These are phyloP conservation scores for Cepaea hortensis DNA, from an alignment of 2,888 invertebrate species.

Conservation along the genomic window DNA sequence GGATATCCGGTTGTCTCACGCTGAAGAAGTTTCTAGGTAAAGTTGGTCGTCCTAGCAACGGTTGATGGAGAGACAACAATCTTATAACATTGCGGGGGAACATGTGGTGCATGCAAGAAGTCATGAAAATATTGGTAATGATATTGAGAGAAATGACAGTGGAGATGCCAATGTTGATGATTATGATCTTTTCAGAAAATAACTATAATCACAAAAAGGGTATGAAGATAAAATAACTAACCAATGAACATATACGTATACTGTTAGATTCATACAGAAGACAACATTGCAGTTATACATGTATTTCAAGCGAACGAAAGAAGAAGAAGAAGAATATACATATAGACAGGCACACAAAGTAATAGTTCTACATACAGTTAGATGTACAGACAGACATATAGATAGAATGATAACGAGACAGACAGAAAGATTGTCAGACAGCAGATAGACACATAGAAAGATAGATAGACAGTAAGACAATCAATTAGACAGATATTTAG, in stretches of 20 bases:
- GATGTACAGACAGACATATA: not conserved
- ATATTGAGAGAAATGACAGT: not conserved
- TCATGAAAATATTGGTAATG: constrained; percentile 6
- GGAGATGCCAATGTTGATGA: constrained; percentile 29
- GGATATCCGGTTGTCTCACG: too few relatives aligned
- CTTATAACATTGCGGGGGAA: not conserved
- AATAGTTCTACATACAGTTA: not conserved
- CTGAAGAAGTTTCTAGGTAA: not conserved
- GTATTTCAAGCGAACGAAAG: too few relatives aligned
- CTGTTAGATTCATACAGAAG: too few relatives aligned
- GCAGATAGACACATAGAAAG: not conserved
- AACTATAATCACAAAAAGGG: not conserved
- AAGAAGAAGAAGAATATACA: not conserved
- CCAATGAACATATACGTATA: too few relatives aligned
- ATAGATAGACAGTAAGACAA: not conserved
- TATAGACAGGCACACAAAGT: not conserved
- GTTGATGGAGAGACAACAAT: not conserved
- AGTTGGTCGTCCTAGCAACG: not conserved
- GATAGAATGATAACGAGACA: not conserved
- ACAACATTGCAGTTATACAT: too few relatives aligned
- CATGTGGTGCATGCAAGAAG: not conserved
- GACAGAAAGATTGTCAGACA: not conserved
- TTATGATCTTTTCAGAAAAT: not conserved
- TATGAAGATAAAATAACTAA: too few relatives aligned
- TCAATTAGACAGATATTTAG: not conserved